Evolutionary conservation across 2,797 vertebrate species (phyloP), one percentile per base, ranked within the genome.

Genomic region (Cossypha polioptera): DNA sequence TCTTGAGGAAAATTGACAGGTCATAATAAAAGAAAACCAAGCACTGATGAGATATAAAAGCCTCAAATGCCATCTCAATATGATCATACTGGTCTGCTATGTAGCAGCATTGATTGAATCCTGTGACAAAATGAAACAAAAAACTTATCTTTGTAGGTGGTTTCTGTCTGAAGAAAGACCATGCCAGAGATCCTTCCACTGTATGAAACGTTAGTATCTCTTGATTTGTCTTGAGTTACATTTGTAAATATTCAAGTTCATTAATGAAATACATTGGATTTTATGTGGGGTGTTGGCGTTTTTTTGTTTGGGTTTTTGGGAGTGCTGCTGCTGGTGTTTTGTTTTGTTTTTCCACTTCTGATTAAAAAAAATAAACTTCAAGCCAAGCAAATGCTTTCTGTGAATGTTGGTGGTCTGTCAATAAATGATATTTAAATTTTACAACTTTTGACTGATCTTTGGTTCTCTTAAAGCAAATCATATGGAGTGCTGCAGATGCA

Each of bases 101-200:
- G 45, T 36, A 58, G 67, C 88, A 88, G 38, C 45, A 58, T 92
- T 91, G 85, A 87, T 84, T 92, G 88, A 94, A 96, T 90, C 51
- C 58, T 94, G 58, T 50, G 82, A 86, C 82, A 90, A 78, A 92
- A 91, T 71, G 67, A 96, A 95, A 84, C 51, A 59, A 48, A 87
- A 96, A 61, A 82, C 67, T 94, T 86, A 69, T 45, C 33, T 69
- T 63, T 66, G 77, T 69, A 68, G 82, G 82, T 90, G 55, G 33
- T 57, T 95, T 92, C 71, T 94, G n/a, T 72, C 71, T 65, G 74
- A 61, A 79, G 90, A 75, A 59, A 94, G 40, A 95, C 77, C 22
- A 51, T 94, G 87, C 65, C 54, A 95, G 66, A 73, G 92, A 75
- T 54, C 9, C 24, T 72, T 79, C 12, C 38, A 29, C 15, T 61